Percentiles rank a stretch among this genome's conserved stretches.
Evolutionary conservation across 1,140 invertebrate species (phyloP).

Genomic region (Lasaia peninsularis): DNA sequence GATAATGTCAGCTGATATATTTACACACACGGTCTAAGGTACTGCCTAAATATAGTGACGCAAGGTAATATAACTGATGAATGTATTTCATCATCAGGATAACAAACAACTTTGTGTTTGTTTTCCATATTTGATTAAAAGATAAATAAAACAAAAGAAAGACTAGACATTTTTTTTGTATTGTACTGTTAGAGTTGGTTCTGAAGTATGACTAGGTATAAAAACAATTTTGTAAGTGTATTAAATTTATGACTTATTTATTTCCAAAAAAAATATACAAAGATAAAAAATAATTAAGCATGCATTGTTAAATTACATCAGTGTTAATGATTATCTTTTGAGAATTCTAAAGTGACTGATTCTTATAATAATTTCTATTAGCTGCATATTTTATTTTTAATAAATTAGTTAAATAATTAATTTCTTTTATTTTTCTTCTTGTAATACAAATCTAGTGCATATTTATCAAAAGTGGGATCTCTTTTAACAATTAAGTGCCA

Average conservation of each 20-base stretch:
- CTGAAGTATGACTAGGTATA: no score
- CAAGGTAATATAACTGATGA: no score
- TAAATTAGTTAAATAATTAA: constrained; percentile 20
- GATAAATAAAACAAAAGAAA: no score
- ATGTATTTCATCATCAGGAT: no score
- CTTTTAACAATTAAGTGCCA: constrained; percentile 82
- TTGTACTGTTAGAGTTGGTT: no score
- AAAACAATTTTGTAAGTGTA: no score
- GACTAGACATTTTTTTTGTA: no score
- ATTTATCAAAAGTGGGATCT: constrained; percentile 85
- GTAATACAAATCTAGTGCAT: constrained; percentile 79
- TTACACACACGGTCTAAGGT: no score
- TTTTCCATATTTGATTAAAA: no score
- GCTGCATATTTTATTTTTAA: constrained; percentile 13
- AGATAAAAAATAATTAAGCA: background rate
- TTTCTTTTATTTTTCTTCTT: constrained; percentile 57
- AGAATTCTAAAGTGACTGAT: constrained; percentile 6
- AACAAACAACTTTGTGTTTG: no score
- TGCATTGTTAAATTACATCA: background rate
- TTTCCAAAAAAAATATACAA: background rate
- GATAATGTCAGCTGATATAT: no score
- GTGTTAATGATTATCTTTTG: background rate
- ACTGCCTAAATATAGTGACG: no score
- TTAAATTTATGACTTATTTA: background rate
- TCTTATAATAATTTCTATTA: background rate